Evolutionary conservation across 2,113 vertebrate species (phyloP), one percentile per base, ranked within the genome.

Genomic region (Mirounga angustirostris): DNA sequence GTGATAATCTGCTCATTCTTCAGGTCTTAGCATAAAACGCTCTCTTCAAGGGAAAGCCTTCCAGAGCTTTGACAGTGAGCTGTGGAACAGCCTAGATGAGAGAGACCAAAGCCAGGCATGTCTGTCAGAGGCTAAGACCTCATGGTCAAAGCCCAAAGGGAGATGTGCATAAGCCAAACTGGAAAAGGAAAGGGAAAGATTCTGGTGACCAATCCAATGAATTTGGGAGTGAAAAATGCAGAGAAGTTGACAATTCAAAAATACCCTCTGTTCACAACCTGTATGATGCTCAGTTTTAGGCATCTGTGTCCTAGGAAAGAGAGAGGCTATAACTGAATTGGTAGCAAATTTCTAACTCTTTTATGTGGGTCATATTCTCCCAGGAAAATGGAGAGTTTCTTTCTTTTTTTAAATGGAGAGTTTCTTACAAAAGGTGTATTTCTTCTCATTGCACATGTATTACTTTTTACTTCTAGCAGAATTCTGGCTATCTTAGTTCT

Each of bases 331-430:
- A 5, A n/a, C 46, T 80, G 52, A 19, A 43, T 19, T 30, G 14
- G 54, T 19, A 74, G 71, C 56, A 4, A 56, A 79, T 91, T 96
- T 90, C 59, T 43, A 83, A 5, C 46, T 83, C 43, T 84, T 92
- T 79, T 9, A 59, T 26, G 28, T 54, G 54, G 24, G 18, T 86
- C 54, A 73, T 19, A 33, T 43, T 80, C 50, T 63, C 63, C 50
- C 28, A 84, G 50, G 74, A 95, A 86, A 86, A 83, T 16, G 67
- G 76, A 93, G 33, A 69, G 11, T 61, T 59, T 69, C 40, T 96
- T 56, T 40, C 3, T 40, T 40, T 40, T 40, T 40, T 40, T 40
- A 3, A 86, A 83, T 16, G 67, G 76, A 93, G 33, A 69, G 11
- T 61, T 59, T 69, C 40, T 96, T 56, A 78, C 24, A 67, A 61